phyloP scores from a whole-genome alignment of 2,113 vertebrate species.

The Pseudonaja textilis region DNA sequence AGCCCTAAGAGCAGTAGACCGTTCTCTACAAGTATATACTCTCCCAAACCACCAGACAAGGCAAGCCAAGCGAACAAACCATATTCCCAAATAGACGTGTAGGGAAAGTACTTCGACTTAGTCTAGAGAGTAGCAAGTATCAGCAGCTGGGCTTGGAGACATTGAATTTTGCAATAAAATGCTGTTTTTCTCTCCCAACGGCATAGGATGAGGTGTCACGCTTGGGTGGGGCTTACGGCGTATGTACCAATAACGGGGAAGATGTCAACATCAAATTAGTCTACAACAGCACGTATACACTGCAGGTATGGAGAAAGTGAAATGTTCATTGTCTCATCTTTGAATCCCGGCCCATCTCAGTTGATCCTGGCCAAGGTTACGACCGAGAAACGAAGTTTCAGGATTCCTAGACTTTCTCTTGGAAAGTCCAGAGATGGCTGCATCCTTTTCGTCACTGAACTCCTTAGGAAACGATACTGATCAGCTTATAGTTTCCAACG shows the following conservation, averaged over 20 bases:
- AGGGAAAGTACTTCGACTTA: neutral
- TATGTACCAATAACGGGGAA: conserved; percentile 22
- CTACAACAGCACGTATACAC: conserved; percentile 64
- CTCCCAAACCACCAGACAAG: neutral
- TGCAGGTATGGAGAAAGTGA: conserved; percentile 52
- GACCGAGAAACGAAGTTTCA: neutral
- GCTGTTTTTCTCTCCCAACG: neutral
- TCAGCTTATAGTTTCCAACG: neutral
- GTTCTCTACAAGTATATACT: neutral
- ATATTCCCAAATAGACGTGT: neutral
- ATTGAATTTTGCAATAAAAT: neutral
- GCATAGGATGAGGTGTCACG: conserved; percentile 64
- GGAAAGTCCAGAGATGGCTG: neutral
- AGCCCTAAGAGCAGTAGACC: neutral
- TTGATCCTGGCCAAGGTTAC: neutral
- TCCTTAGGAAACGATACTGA: neutral
- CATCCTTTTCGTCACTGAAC: neutral
- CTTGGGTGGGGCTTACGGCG: conserved; percentile 57
- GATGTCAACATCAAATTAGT: conserved; percentile 50
- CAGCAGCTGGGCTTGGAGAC: neutral
- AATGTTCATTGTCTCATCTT: neutral
- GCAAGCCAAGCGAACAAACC: neutral
- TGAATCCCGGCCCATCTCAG: neutral
- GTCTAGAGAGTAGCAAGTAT: neutral
- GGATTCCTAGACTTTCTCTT: neutral